These are phyloP conservation scores for Rhodophaea formosa DNA, from an alignment of 2,888 invertebrate genomes.

Conservation along the genomic window DNA sequence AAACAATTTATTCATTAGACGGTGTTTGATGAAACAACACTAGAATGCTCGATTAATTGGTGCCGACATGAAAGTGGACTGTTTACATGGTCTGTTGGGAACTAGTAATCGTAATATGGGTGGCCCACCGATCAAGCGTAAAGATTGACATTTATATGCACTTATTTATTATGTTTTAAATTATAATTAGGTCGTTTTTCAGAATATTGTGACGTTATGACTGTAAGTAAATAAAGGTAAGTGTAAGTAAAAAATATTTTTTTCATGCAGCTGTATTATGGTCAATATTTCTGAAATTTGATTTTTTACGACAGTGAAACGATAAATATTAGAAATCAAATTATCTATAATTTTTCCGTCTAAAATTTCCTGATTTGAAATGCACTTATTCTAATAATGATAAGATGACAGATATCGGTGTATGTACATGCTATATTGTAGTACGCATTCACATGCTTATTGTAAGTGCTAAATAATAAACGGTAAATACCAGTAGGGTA, in stretches of 20 bases:
- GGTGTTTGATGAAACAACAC: slow-evolving; percentile 29
- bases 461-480: slow-evolving; percentile 41
- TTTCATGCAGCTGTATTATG: too few relatives aligned
- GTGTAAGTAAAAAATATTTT: too few relatives aligned
- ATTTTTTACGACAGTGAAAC: too few relatives aligned
- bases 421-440: slow-evolving; percentile 17
- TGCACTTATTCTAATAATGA: neutral
- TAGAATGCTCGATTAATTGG: slow-evolving; percentile 35
- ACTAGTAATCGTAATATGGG: neutral
- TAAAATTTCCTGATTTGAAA: too few relatives aligned
- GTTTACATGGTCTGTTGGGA: neutral
- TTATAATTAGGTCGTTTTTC: too few relatives aligned
- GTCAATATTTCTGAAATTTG: too few relatives aligned
- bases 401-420: neutral
- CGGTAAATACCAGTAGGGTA: slow-evolving; percentile 75
- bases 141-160: neutral
- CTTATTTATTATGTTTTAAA: neutral
- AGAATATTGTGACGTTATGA: too few relatives aligned
- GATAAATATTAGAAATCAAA: too few relatives aligned
- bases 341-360: too few relatives aligned
- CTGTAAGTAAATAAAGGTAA: too few relatives aligned
- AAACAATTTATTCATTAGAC: slow-evolving; percentile 35
- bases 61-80: slow-evolving; percentile 6
- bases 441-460: slow-evolving; percentile 45
- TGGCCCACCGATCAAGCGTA: neutral